Percentiles rank a stretch among this genome's conserved stretches.
phyloP scores from a whole-genome alignment of 23 tunicate genomes.

The Halocynthia roretzi region DNA sequence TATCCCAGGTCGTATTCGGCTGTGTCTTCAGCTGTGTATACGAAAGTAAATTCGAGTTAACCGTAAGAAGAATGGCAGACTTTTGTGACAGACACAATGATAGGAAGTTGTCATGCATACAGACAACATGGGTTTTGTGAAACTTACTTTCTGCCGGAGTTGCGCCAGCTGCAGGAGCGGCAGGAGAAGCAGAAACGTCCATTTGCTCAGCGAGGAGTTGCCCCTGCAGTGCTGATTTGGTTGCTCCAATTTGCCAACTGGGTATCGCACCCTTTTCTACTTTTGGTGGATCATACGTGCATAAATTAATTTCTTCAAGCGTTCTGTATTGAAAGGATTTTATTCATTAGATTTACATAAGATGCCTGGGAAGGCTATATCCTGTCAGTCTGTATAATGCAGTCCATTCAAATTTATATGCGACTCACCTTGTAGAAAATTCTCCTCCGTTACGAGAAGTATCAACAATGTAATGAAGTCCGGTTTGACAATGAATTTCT shows the following conservation, averaged over 20 bases:
- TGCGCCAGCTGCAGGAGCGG: background rate
- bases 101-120: no score
- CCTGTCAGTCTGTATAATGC: no score
- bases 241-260: slow-evolving; percentile 47
- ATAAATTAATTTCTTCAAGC: slow-evolving; percentile 82
- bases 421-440: slow-evolving; percentile 50
- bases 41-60: background rate
- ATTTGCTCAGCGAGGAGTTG: slow-evolving; percentile 4
- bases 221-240: slow-evolving; percentile 13
- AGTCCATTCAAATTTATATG: no score
- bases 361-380: no score
- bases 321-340: slow-evolving; percentile 26
- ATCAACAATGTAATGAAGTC: slow-evolving; percentile 88
- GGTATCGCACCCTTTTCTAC: slow-evolving; percentile 72
- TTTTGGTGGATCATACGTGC: slow-evolving; percentile 95
- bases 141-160: background rate
- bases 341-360: no score
- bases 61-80: no score
- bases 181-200: background rate
- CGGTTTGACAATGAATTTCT: slow-evolving; percentile 91
- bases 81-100: no score
- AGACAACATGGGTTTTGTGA: background rate
- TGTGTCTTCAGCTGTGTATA: background rate
- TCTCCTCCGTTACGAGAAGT: slow-evolving; percentile 95
- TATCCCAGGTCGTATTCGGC: background rate